Conservation (phyloP, 1,140 invertebrate species). For the Andrena cerasifolii region DNA sequence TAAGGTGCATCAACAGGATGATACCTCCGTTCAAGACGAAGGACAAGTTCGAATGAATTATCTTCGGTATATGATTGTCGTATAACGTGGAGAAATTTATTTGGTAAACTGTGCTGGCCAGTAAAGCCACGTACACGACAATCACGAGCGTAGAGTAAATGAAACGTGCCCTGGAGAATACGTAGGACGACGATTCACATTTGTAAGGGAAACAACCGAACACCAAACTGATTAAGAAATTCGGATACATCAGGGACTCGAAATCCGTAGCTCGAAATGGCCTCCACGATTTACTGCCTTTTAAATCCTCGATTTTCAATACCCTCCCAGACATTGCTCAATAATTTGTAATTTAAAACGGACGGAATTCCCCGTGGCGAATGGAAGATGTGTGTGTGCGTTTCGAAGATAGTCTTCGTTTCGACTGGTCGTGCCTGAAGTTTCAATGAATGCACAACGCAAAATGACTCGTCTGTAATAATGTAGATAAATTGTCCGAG, state of each 20-base stretch:
- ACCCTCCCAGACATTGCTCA: not conserved
- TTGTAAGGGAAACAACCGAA: slow-evolving; percentile 66
- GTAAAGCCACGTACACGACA: not conserved
- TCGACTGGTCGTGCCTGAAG: too few relatives aligned
- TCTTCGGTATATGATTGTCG: slow-evolving; percentile 43
- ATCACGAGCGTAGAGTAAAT: slow-evolving; percentile 49
- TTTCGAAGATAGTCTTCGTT: too few relatives aligned
- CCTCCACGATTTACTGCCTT: slow-evolving; percentile 46
- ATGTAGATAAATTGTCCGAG: too few relatives aligned
- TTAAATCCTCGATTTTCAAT: not conserved
- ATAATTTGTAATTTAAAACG: not conserved
- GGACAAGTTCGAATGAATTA: slow-evolving; percentile 70
- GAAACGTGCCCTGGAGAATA: slow-evolving; percentile 19
- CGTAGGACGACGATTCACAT: slow-evolving; percentile 14
- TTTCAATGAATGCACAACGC: too few relatives aligned
- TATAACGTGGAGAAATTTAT: slow-evolving; percentile 44
- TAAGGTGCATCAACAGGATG: slow-evolving; percentile 44
- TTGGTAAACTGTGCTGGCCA: slow-evolving; percentile 51
- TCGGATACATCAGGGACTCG: slow-evolving; percentile 58
- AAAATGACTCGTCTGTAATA: too few relatives aligned
- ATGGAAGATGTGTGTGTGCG: too few relatives aligned
- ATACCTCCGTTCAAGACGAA: slow-evolving; percentile 46
- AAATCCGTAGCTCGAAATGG: slow-evolving; percentile 62
- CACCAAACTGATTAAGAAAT: slow-evolving; percentile 51
- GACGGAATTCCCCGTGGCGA: too few relatives aligned